These are phyloP conservation scores for Alfaro cultratus DNA, from an alignment of 2,797 vertebrate species.

Conservation along the genomic window DNA sequence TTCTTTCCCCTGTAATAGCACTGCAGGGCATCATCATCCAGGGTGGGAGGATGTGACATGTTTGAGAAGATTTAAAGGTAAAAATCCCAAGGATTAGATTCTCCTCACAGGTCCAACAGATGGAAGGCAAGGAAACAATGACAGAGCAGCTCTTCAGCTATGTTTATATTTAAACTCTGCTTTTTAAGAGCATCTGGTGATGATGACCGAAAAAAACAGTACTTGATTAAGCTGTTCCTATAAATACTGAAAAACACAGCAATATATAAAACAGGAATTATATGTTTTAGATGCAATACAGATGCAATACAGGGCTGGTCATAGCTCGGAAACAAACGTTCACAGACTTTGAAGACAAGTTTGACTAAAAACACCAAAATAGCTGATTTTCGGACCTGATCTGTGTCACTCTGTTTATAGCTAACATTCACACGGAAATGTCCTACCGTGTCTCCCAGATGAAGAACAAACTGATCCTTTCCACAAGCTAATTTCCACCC, in stretches of 20 bases:
- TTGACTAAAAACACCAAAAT: slow-evolving; percentile 33
- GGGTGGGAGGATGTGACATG: slow-evolving; percentile 43
- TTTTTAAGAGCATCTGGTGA: slow-evolving; percentile 1
- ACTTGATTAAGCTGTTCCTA: neutral
- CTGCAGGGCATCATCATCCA: slow-evolving; percentile 20
- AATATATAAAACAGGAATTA: slow-evolving; percentile 9
- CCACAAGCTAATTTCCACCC: neutral
- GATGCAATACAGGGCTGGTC: slow-evolving; percentile 27
- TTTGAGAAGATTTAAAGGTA: slow-evolving; percentile 33
- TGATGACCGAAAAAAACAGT: neutral
- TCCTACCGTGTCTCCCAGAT: neutral
- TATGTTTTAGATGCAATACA: too few relatives aligned
- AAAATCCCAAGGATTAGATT: slow-evolving; percentile 33
- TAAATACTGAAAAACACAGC: neutral
- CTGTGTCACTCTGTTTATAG: slow-evolving; percentile 13
- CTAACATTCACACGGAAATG: neutral
- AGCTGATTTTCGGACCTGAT: slow-evolving; percentile 20
- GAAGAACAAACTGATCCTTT: neutral
- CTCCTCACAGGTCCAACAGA: slow-evolving; percentile 7
- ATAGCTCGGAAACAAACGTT: slow-evolving; percentile 52
- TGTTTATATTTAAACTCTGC: slow-evolving; percentile 5
- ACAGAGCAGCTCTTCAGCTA: neutral
- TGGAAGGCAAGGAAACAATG: neutral
- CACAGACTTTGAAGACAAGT: slow-evolving; percentile 31
- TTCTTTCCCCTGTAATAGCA: slow-evolving; percentile 41